phyloP scores from a whole-genome alignment of 1,140 invertebrate genomes.

The Nixonia krombeini region DNA sequence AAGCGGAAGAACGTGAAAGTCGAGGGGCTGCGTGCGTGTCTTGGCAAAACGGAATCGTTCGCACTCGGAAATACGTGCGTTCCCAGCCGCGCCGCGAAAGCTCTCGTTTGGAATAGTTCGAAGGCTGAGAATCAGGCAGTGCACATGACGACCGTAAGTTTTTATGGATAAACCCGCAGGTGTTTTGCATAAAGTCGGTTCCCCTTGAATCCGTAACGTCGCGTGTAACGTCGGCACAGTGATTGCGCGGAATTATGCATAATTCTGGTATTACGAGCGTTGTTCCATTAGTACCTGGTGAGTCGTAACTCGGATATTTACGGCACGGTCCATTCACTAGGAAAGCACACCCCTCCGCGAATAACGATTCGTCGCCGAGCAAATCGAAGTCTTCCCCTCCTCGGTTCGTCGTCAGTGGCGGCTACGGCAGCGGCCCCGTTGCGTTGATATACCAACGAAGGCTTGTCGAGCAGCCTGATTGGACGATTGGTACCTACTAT shows the following conservation, averaged over 20 bases:
- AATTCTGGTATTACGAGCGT: slow-evolving; percentile 45
- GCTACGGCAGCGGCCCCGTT: background rate
- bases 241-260: slow-evolving; percentile 46
- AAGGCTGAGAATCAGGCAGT: slow-evolving; percentile 30
- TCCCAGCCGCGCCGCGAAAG: slow-evolving; percentile 32
- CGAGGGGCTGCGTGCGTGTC: too few species aligned
- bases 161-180: slow-evolving; percentile 49
- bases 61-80: slow-evolving; percentile 24
- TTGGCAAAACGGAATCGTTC: background rate
- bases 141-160: slow-evolving; percentile 49
- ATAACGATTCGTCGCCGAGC: slow-evolving; percentile 34
- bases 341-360: slow-evolving; percentile 29
- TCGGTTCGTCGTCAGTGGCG: background rate
- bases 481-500: slow-evolving; percentile 43
- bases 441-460: slow-evolving; percentile 13
- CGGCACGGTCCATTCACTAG: slow-evolving; percentile 35
- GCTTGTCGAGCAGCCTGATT: slow-evolving; percentile 14
- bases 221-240: slow-evolving; percentile 24
- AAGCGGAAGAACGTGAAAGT: too few species aligned
- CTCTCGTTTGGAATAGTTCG: slow-evolving; percentile 18
- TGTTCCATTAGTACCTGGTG: slow-evolving; percentile 49
- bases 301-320: slow-evolving; percentile 53
- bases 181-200: slow-evolving; percentile 47
- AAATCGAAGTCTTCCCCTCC: slow-evolving; percentile 30
- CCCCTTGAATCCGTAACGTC: slow-evolving; percentile 38